phyloP scores from a whole-genome alignment of 2,797 vertebrate species.

The Pangasius djambal region DNA sequence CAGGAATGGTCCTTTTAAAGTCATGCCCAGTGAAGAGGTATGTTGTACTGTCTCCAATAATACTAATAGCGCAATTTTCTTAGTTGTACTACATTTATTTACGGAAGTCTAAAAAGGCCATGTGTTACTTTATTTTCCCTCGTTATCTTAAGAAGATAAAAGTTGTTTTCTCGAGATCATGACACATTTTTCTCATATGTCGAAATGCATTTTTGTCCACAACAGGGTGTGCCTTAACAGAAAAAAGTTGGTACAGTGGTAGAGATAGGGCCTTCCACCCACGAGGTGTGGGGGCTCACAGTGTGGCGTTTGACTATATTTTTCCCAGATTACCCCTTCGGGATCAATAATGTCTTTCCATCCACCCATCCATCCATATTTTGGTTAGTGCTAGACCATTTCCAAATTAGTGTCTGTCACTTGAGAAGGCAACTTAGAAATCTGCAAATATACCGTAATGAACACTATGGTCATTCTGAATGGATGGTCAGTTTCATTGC shows the following conservation, averaged over 20 bases:
- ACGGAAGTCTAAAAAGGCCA: not conserved
- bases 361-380: not conserved
- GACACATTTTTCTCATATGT: not conserved
- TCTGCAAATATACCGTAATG: no score
- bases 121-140: not conserved
- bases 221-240: not conserved
- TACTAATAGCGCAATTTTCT: not conserved
- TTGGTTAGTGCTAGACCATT: not conserved
- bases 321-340: not conserved
- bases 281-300: not conserved
- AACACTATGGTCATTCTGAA: not conserved
- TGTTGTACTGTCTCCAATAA: conserved; percentile 10
- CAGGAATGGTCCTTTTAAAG: conserved; percentile 84
- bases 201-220: not conserved
- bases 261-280: not conserved
- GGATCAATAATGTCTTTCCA: not conserved
- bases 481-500: no score
- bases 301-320: not conserved
- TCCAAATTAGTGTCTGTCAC: not conserved
- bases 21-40: conserved; percentile 91
- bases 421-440: not conserved
- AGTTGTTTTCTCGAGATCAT: not conserved
- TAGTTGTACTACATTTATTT: not conserved
- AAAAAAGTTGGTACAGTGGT: not conserved
- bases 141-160: not conserved